Base-by-base conservation (phyloP, 2,797 vertebrate species). In the Myioborus miniatus region DNA sequence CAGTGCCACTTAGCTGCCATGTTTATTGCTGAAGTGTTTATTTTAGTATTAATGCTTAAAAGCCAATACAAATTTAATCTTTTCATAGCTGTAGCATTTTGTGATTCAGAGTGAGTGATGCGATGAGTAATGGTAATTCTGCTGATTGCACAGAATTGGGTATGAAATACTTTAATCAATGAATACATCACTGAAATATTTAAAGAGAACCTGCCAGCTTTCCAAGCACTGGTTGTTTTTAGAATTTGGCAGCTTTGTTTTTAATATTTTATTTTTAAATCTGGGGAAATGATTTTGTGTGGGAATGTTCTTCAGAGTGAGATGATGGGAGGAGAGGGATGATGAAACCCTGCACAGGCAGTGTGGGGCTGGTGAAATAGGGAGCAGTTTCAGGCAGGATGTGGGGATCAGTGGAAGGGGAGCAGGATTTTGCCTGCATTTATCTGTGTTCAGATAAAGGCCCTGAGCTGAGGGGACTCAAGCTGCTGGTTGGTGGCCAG, bases 11-110 rank as follows among this genome's bases (percentile, higher is more conserved):
- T 87, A 90, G 64, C 83, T 64, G 76, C 62, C 81, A 89, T 91
- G 90, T 92, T 94, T 93, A 87, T 78, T 90, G 88, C 86, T 85
- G 81, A 90, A 95, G 93, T 94, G 94, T 93, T 94, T 93, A 95
- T 91, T 93, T 93, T 91, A 74, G 77, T 69, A 55, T 87, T 91
- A 94, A 83, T 93, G 79, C 91, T 89, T 58, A 83, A 94, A 96
- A 94, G 68, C 86, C 91, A 94, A 95, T 92, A 90, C 67, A 87
- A 89, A 86, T 94, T 53, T 72, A 91, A 94, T 95, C 70, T 94
- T 94, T 93, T 75, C 65, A 34, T 77, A 64, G 79, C 81, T 58
- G 83, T 78, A 80, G 79, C 70, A 55, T 80, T 95, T 93, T 91
- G 79, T 89, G 74, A 85, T 87, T 94, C 77, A n/a, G 80, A 80